Base-by-base conservation (phyloP, 1,140 invertebrate species). In the Anoplophora glabripennis region DNA sequence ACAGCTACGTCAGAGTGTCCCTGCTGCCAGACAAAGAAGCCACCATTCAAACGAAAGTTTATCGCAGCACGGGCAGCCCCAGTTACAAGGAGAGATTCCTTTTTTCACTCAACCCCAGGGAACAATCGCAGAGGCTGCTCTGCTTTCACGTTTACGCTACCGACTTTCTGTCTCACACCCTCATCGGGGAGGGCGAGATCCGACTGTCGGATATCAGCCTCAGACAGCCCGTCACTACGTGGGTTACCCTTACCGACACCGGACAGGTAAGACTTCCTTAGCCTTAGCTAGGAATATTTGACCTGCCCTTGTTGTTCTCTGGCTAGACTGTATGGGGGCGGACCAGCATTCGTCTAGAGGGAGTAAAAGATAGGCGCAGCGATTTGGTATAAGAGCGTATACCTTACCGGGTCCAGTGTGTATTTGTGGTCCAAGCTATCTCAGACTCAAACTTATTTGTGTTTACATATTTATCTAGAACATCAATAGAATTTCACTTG, bases 1-100 rank as follows among this genome's bases (percentile, higher is more conserved):
- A 92, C 71, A 88, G 87, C 0, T 91, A 89, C 71, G 86, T 90
- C 34, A 83, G 86, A 60, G 86, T 90, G 40, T 88, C 86, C 57
- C 74, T 91, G 10, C 76, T 88, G n/a, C 89, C 89, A 0, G 86
- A 89, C 65, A 83, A 85, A 67, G 81, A 84, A 14, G 81, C 81
- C 1, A 84, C 86, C 68, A 84, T 88, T 73, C 88, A 90, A 76
- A 90, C 89, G 9, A 85, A 87, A 75, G 80, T 89, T 59, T 87
- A 86, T 65, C 80, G 84, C 52, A 79, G 82, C 55, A 83, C 82
- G 12, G 82, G 82, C 49, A 85, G 84, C 59, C 88, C 88, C 0
- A 83, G 84, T 55, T 89, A 86, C 74, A 86, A 89, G 65, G 87
- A 89, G 70, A 83, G 88, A 40, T 90, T 89, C 71, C 75, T 89